Evolutionary conservation across 2,113 vertebrate genomes (phyloP), one percentile per base, ranked within the genome.

Genomic region (Diphyllodes magnificus): DNA sequence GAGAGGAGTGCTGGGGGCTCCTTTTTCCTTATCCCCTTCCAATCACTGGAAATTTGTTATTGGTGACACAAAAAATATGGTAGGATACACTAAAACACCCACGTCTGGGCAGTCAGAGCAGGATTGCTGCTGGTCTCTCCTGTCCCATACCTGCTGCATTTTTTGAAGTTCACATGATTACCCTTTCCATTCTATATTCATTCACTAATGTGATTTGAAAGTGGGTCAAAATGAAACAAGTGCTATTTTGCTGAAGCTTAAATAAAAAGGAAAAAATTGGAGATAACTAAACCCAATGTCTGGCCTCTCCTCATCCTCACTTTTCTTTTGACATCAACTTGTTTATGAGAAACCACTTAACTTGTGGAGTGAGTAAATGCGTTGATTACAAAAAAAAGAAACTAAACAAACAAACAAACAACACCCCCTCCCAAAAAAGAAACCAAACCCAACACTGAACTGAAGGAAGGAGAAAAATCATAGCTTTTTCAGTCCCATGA

Each of bases 1-100:
- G 40, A 88, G 14, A 69, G 9, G 10, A 68, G 27, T 0, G 0
- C 28, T 33, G 6, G 11, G 33, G 16, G 23, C 13, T 72, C 23
- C 31, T 80, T 86, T 19, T 27, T 61, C 15, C 39, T 66, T 39
- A 61, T 19, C 12, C 4, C 33, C 21, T 66, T 73, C 14, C 50
- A 81, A 6, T 73, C 1, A 0, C 27, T 81, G 42, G 39, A 45
- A 78, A 63, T 77, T 30, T 71, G 27, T 53, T 91, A 45, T 5
- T 33, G 10, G 7, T 86, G 25, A 77, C 30, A 75, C 4, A 60
- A 59, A 63, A 66, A 61, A 33, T 65, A 28, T 3, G 8, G 18
- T 31, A 65, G 35, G 30, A 49, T 22, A 42, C 18, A 56, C 11
- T 33, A 15, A 30, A 76, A 25, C 16, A 39, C 18, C 11, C 51